Conservation (phyloP, 1,140 invertebrate genomes). For the Anoplophora glabripennis region DNA sequence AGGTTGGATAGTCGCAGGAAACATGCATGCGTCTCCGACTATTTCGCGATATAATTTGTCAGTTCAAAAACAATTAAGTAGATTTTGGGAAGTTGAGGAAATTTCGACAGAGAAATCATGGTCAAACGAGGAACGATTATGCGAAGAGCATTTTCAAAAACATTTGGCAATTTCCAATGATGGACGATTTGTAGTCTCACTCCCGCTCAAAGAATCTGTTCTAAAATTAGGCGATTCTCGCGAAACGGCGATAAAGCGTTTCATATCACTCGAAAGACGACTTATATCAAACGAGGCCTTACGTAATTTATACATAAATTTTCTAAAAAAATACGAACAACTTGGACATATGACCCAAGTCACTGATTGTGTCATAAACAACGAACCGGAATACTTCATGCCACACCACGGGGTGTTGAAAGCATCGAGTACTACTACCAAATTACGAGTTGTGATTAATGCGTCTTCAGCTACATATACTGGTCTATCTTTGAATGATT, state of each 20-base stretch:
- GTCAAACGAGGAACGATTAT: not conserved
- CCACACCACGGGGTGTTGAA: conserved; percentile 50
- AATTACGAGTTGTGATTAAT: conserved; percentile 29
- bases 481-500: conserved; percentile 34
- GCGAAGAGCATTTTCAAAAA: conserved; percentile 3
- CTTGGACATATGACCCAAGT: conserved; percentile 28
- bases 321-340: conserved; percentile 31
- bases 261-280: conserved; percentile 11
- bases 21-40: not conserved
- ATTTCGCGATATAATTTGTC: not conserved
- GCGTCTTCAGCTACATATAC: conserved; percentile 35
- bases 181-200: conserved; percentile 8
- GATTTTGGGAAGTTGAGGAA: conserved; percentile 7
- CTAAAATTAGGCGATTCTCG: conserved; percentile 24
- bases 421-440: conserved; percentile 38
- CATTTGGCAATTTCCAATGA: not conserved
- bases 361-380: not conserved
- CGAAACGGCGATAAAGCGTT: conserved; percentile 18
- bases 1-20: conserved; percentile 1
- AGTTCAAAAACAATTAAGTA: not conserved
- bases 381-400: conserved; percentile 22
- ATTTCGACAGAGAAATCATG: not conserved
- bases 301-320: conserved; percentile 25
- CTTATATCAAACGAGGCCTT: conserved; percentile 25
- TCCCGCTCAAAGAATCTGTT: conserved; percentile 6